Conservation (phyloP, 2,797 vertebrate genomes). For the Trichosurus vulpecula region DNA sequence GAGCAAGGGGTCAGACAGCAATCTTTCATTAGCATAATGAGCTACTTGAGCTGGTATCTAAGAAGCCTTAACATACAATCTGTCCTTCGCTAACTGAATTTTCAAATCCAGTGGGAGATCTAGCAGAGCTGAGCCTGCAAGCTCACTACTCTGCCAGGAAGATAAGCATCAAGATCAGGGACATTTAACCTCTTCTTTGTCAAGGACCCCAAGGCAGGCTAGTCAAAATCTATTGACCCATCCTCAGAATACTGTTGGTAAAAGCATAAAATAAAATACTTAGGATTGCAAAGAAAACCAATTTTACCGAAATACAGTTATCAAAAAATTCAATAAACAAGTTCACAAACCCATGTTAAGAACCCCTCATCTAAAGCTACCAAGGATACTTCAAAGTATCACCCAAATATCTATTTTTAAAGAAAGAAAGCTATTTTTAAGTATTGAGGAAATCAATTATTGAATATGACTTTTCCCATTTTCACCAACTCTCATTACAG, state of each 20-base stretch:
- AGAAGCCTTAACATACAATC: not conserved
- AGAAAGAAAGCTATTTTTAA: not conserved
- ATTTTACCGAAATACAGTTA: not conserved
- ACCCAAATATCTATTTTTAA: not conserved
- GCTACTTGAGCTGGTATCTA: not conserved
- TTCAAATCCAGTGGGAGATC: not conserved
- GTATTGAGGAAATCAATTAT: not conserved
- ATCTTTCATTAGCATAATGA: not conserved
- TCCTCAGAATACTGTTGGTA: not conserved
- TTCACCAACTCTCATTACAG: not conserved
- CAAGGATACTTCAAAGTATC: not conserved
- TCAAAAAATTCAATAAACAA: not conserved
- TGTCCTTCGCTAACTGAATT: not conserved
- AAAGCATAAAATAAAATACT: not conserved
- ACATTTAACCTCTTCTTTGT: not conserved
- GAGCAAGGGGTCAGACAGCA: not conserved
- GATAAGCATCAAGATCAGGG: not conserved
- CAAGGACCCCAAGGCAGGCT: not conserved
- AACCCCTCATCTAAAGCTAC: not conserved
- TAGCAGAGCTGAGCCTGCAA: not conserved
- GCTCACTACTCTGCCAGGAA: not conserved
- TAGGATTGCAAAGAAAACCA: not conserved
- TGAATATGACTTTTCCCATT: not conserved
- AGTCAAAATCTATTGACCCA: not conserved
- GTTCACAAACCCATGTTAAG: not conserved